These are phyloP conservation scores for Cryptocephalus moraei DNA, from an alignment of 2,888 invertebrate species.

Conservation along the genomic window DNA sequence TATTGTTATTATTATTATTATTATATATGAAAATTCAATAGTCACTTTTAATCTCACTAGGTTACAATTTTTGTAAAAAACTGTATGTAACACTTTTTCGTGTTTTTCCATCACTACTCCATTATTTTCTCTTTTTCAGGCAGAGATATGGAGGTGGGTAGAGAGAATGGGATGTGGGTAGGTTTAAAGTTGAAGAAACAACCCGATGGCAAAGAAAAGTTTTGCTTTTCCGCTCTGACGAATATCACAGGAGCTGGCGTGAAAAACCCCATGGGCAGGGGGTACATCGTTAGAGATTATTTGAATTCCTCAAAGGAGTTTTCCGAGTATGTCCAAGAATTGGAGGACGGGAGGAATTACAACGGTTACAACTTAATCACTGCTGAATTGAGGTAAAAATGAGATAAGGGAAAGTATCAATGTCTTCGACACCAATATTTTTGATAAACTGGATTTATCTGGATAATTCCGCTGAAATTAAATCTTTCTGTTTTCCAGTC, in stretches of 20 bases:
- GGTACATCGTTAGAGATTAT: slow-evolving; percentile 57
- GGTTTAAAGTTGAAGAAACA: slow-evolving; percentile 43
- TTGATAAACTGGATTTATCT: too few relatives aligned
- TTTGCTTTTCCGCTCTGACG: slow-evolving; percentile 56
- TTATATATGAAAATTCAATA: too few relatives aligned
- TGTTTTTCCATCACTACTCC: too few relatives aligned
- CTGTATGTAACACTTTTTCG: too few relatives aligned
- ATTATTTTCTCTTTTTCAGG: slow-evolving; percentile 41
- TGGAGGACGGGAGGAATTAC: slow-evolving; percentile 5
- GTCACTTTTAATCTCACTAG: too few relatives aligned
- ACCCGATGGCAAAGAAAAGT: slow-evolving; percentile 12
- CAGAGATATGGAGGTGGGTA: slow-evolving; percentile 53
- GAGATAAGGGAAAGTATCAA: too few relatives aligned
- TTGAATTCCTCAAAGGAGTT: slow-evolving; percentile 38
- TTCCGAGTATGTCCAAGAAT: slow-evolving; percentile 16
- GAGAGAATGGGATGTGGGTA: slow-evolving; percentile 74
- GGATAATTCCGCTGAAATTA: too few relatives aligned
- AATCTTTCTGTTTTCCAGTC: slow-evolving; percentile 8
- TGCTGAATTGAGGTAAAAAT: slow-evolving; percentile 52
- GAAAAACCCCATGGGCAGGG: slow-evolving; percentile 50
- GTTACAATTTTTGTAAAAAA: too few relatives aligned
- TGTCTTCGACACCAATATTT: too few relatives aligned
- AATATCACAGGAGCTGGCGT: slow-evolving; percentile 54
- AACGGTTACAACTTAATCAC: slow-evolving; percentile 64
- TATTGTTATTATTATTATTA: too few relatives aligned